Evolutionary conservation across 2,797 vertebrate species (phyloP), one percentile per base, ranked within the genome.

Genomic region (Myotis planiceps): DNA sequence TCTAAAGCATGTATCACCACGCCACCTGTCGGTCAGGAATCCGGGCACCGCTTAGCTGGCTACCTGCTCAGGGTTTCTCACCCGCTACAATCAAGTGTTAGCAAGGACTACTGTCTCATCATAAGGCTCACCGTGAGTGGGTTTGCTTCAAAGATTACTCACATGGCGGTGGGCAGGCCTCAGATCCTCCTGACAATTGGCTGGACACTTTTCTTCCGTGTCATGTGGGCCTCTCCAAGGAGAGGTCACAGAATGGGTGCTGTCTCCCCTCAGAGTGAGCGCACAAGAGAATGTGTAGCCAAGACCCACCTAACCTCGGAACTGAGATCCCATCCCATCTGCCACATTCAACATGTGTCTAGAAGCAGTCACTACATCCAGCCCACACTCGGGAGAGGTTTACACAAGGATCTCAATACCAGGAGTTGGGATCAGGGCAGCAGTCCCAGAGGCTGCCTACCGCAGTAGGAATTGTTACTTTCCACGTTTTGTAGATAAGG

Each of bases 301-400:
- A 45, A 72, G 85, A 60, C 19, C 68, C 4, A 6, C 5, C 34
- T 60, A 4, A 47, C 37, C 32, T 34, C 53, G 49, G 13, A 88
- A 32, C 16, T 66, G 53, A 72, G 80, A 32, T 32, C 29, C 27
- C 25, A 15, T 25, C 18, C 15, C 13, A 19, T 63, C 45, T 25
- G 12, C 51, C 29, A 7, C 7, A n/a, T 60, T n/a, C 4, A 23
- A 0, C 88, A 34, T 34, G 34, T 25, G 15, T 82, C 84, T 92
- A 68, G 74, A 74, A 72, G 45, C 27, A 42, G 19, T 78, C 45
- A 58, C 23, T 53, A 34, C 60, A 45, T 32, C 42, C 58, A 79
- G 49, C 1, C 10, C 47, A 1, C 0, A 18, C 5, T n/a, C 3
- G n/a, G n/a, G 21, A 29, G 25, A 5, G 23, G 29, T 27, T 76